A percentile compares a stretch with the other conserved stretches of the same genome.
Evolutionary conservation across 1,140 invertebrate species (phyloP).

Genomic region (Caenorhabditis brenneri): DNA sequence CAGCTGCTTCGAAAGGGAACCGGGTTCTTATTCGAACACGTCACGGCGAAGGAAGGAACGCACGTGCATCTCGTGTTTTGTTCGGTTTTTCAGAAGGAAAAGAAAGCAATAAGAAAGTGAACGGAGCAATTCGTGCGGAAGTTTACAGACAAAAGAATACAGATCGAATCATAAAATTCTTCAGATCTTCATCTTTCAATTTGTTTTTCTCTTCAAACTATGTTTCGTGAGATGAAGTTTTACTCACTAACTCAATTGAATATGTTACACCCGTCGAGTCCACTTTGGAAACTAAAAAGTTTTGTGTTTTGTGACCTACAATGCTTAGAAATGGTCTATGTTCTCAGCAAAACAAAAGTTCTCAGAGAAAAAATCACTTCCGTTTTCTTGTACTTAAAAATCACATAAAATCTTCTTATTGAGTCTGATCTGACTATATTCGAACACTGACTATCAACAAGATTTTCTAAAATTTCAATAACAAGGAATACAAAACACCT

Average conservation of each 20-base stretch:
- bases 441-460: neutral
- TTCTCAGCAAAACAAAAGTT: no score
- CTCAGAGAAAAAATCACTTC: neutral
- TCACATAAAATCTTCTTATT: neutral
- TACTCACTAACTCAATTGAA: neutral
- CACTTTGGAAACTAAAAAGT: neutral
- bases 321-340: neutral
- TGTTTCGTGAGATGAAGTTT: neutral
- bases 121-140: neutral
- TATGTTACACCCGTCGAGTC: neutral
- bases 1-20: neutral
- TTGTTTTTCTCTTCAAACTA: no score
- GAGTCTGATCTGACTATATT: neutral
- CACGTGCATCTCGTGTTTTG: neutral
- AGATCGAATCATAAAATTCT: neutral
- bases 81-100: neutral
- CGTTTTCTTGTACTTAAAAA: neutral
- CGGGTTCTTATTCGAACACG: constrained; percentile 1
- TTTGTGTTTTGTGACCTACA: neutral
- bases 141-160: neutral
- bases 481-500: neutral
- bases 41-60: neutral
- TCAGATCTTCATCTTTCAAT: no score
- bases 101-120: neutral
- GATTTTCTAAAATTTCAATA: neutral